phyloP scores from a whole-genome alignment of 2,113 vertebrate species.

The Leucopternis melanops region DNA sequence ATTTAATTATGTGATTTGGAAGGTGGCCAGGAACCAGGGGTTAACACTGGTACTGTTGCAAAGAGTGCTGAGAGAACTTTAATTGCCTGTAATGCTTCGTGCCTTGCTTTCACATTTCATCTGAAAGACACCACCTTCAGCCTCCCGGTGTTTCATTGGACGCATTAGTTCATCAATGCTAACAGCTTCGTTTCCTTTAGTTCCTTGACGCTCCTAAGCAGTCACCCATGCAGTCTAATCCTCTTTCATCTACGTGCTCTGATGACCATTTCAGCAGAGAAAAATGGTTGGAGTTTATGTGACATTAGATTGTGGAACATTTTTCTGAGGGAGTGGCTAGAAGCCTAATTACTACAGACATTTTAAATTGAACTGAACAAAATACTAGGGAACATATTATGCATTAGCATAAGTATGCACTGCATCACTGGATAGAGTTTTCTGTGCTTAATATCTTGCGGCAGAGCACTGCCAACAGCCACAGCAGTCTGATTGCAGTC shows the following conservation, averaged over 20 bases:
- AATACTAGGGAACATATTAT: background rate
- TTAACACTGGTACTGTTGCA: constrained; percentile 10
- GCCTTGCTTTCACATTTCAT: constrained; percentile 35
- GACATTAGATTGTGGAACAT: background rate
- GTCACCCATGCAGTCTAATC: constrained; percentile 6
- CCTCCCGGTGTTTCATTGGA: background rate
- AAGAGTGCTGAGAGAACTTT: constrained; percentile 32
- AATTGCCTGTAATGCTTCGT: constrained; percentile 29
- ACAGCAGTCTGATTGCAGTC: background rate
- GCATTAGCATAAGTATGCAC: background rate
- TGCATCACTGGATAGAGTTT: background rate
- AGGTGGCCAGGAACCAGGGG: background rate
- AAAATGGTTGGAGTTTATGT: constrained; percentile 19
- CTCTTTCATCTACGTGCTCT: background rate
- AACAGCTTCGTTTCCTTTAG: background rate
- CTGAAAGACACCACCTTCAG: constrained; percentile 46
- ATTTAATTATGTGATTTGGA: constrained; percentile 52
- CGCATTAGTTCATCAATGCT: background rate
- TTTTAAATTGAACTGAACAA: constrained; percentile 37
- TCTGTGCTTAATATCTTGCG: background rate
- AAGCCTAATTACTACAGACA: constrained; percentile 31
- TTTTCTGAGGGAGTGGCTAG: constrained; percentile 20
- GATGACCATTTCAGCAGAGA: background rate
- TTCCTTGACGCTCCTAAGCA: background rate
- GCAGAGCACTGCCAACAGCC: background rate